Percentiles rank a stretch among this genome's conserved stretches.
Evolutionary conservation across 1,140 invertebrate species (phyloP).

Genomic region (Leptoteleia sp.): DNA sequence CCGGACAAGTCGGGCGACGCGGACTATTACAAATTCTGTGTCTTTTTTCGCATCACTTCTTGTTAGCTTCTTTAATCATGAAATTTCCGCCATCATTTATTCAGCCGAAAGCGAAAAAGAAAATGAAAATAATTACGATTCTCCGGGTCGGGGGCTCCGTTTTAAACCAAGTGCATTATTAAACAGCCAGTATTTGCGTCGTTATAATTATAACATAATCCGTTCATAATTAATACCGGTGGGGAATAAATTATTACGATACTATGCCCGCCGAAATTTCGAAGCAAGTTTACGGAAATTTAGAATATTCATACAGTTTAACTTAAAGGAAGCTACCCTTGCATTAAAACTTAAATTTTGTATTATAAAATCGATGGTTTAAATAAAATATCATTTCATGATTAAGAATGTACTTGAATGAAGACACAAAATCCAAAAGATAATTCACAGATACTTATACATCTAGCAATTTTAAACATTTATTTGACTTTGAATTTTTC

Average conservation of each 20-base stretch:
- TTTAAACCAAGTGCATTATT: conserved; percentile 9
- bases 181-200: not conserved
- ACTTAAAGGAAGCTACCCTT: conserved; percentile 36
- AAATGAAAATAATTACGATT: conserved; percentile 14
- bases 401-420: no score
- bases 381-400: no score
- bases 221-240: conserved; percentile 1
- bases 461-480: no score
- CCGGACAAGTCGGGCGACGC: conserved; percentile 32
- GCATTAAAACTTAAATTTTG: no score
- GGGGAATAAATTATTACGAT: not conserved
- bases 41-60: no score
- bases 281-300: conserved; percentile 19
- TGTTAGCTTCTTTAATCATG: no score
- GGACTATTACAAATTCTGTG: conserved; percentile 38
- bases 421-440: no score
- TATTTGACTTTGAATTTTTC: no score
- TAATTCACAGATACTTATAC: no score
- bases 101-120: conserved; percentile 10
- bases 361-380: no score
- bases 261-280: conserved; percentile 6
- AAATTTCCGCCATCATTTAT: conserved; percentile 36
- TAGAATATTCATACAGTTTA: conserved; percentile 47
- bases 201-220: conserved; percentile 7
- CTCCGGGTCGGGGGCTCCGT: not conserved